Evolutionary conservation across 2,888 invertebrate species (phyloP).

Genomic region (Geophilus truncorum): DNA sequence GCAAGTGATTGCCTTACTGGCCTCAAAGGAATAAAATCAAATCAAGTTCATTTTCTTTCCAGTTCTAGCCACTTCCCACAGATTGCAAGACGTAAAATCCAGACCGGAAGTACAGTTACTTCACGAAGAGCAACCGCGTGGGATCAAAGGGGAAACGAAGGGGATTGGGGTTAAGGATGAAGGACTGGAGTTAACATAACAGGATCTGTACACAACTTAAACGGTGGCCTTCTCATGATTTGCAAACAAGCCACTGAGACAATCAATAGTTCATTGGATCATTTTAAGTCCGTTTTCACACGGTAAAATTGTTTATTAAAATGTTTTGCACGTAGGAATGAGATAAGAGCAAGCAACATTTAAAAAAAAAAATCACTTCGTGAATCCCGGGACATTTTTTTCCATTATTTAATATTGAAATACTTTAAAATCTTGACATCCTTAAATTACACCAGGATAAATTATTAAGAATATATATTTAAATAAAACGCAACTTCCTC

Average conservation of each 20-base stretch:
- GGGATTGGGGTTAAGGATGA: conserved; percentile 15
- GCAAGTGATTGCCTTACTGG: not conserved
- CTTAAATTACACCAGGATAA: too few relatives aligned
- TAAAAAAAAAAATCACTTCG: not conserved
- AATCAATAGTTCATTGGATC: not conserved
- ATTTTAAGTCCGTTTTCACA: not conserved
- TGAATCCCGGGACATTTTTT: not conserved
- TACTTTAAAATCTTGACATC: too few relatives aligned
- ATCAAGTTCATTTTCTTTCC: conserved; percentile 1
- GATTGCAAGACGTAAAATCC: not conserved
- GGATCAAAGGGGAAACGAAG: not conserved
- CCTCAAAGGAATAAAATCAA: not conserved
- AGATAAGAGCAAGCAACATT: too few relatives aligned
- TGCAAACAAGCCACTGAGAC: not conserved
- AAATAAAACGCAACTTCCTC: not conserved
- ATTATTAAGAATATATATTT: not conserved
- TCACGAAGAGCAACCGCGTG: not conserved
- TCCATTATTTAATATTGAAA: too few relatives aligned
- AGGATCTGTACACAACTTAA: not conserved
- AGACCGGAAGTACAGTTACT: not conserved
- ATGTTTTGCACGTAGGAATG: not conserved
- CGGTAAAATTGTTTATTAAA: not conserved
- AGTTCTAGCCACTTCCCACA: not conserved
- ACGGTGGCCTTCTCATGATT: not conserved
- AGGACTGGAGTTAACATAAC: not conserved